Evolutionary conservation across 2,113 vertebrate species (phyloP), one percentile per base, ranked within the genome.

Genomic region (Tragelaphus buxtoni): DNA sequence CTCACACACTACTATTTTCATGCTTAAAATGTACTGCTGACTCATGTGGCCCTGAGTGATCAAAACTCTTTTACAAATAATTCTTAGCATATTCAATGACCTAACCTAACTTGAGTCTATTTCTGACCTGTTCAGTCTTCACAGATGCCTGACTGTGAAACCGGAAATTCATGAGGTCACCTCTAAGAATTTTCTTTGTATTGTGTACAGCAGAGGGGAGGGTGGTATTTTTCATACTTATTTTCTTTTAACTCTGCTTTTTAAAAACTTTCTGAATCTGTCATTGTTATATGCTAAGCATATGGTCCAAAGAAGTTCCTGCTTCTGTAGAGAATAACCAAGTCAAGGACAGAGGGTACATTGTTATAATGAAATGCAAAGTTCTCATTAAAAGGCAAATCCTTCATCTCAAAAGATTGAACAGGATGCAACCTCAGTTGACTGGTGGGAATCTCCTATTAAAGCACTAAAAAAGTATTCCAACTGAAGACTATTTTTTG

Each of bases 371-470:
- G 76, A 97, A 95, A 97, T 97, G 61, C 80, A 90, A 55, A 94
- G 91, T 96, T 96, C 84, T 93, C 51, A 92, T 95, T 95, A 97
- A 97, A 98, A 98, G 74, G 74, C 90, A 94, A 97, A 98, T 97
- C 90, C 74, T 97, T 92, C 80, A 90, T 90, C 65, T 88, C 69
- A 56, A 94, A 96, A 88, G 56, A 63, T 16, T 95, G 91, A 94
- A 86, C n/a, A 69, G 85, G 56, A 92, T 94, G 51, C 72, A 84
- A 39, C 61, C 60, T 94, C 69, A 83, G 49, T 82, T 91, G 60
- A 93, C 60, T 96, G 60, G 60, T 0, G 13, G 76, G 51, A 94
- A 90, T 95, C 85, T 56, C 56, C 82, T 93, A 28, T 94, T 63
- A 97, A 90, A 53, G 49, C 16, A 35, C 20, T 65, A 61, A 90